Percentiles rank a stretch among this genome's conserved stretches.
These are phyloP conservation scores for Propithecus perrieri DNA, from an alignment of 2,797 vertebrate genomes.

Conservation along the genomic window DNA sequence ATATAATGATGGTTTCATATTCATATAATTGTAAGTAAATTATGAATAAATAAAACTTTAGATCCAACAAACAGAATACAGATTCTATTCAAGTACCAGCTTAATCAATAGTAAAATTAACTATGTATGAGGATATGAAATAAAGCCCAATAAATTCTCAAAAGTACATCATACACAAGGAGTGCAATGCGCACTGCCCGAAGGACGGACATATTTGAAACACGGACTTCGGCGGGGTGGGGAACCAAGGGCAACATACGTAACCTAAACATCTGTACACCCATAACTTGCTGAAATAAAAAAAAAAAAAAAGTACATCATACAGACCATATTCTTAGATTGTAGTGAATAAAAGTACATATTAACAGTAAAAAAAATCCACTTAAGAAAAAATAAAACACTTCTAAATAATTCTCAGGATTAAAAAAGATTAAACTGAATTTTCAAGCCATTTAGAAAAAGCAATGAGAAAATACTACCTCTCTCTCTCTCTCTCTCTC, in stretches of 20 bases:
- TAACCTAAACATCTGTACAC: too few relatives aligned
- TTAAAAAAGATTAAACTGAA: background rate
- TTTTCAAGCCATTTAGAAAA: slow-evolving; percentile 6
- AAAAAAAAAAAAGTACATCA: background rate
- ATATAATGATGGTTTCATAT: background rate
- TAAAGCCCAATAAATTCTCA: background rate
- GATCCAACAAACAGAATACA: background rate
- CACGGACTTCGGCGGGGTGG: too few relatives aligned
- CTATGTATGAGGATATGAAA: background rate
- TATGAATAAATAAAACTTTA: slow-evolving; percentile 19
- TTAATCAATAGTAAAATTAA: background rate
- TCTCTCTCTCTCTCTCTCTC: too few relatives aligned
- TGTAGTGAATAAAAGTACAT: background rate
- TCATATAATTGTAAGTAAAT: background rate
- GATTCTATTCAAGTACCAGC: background rate
- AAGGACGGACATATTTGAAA: too few relatives aligned
- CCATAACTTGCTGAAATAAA: too few relatives aligned
- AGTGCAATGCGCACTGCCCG: too few relatives aligned
- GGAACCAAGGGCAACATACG: too few relatives aligned
- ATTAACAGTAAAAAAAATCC: background rate
- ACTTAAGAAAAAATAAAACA: background rate
- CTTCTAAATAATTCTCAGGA: background rate
- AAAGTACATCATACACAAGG: background rate
- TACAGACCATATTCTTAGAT: background rate
- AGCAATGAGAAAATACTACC: background rate